A percentile compares a stretch with the other conserved stretches of the same genome.
phyloP scores from a whole-genome alignment of 2,888 invertebrate genomes.

The Cephus runcator region DNA sequence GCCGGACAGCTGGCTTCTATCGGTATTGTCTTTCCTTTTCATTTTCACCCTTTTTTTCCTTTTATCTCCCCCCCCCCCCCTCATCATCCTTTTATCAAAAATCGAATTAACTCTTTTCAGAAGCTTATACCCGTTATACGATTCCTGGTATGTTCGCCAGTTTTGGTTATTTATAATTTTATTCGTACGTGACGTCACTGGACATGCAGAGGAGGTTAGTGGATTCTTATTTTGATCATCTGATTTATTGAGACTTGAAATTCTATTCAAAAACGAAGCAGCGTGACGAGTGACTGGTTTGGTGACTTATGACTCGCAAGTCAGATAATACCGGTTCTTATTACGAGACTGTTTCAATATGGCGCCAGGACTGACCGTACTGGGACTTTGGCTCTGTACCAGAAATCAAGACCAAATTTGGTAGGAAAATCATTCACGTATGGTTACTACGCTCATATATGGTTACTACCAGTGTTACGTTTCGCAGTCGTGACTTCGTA shows the following conservation, averaged over 20 bases:
- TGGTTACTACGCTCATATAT: background rate
- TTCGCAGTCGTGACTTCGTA: background rate
- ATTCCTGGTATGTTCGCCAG: background rate
- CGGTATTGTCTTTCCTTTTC: background rate
- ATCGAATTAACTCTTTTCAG: background rate
- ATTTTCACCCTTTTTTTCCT: background rate
- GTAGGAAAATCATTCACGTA: background rate
- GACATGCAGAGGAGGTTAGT: background rate
- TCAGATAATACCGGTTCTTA: slow-evolving; percentile 6
- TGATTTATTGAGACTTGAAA: background rate
- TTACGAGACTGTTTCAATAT: background rate
- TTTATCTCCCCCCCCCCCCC: background rate
- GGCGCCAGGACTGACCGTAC: background rate
- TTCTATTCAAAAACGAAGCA: background rate
- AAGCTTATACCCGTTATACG: background rate
- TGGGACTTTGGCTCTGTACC: background rate
- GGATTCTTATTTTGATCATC: background rate
- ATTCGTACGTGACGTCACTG: background rate
- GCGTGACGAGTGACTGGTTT: slow-evolving; percentile 1
- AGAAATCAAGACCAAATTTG: slow-evolving; percentile 1
- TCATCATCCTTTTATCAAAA: background rate
- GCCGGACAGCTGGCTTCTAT: background rate
- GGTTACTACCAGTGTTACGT: background rate
- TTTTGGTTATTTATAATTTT: background rate
- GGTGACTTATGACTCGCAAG: slow-evolving; percentile 4